Base-by-base conservation (phyloP, 2,113 vertebrate species). In the Tamias sibiricus region DNA sequence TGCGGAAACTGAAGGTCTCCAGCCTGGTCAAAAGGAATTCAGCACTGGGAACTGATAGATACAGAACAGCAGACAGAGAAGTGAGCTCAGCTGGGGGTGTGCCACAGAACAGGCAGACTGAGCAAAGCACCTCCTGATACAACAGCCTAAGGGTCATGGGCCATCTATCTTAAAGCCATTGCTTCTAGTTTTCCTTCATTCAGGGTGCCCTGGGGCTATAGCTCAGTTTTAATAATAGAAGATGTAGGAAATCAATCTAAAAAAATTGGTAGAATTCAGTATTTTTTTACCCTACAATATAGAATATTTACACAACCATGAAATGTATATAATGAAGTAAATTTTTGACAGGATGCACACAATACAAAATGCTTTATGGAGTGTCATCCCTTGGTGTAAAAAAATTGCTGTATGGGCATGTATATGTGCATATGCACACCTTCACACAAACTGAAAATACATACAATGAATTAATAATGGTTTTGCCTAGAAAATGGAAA, bases 231-330 rank as follows among this genome's bases (percentile, higher is more conserved):
- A 71, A 74, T 79, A 52, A 59, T 59, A 66, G 19, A 94, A 64
- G 9, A 35, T 75, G 20, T 35, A 30, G 30, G 30, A 7, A 4
- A 32, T 54, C 17, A 17, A 87, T 52, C 57, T 59, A 59, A 11
- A 66, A 40, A 37, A 93, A 79, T 94, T 71, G 24, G 37, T 40
- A 85, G 28, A 47, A 93, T 72, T 54, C 57, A 76, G 35, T 83
- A 59, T 42, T 79, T 82, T 72, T 95, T 84, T 54, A 64, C 64
- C 79, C 66, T 95, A 86, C 79, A 91, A 87, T 72, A 87, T 83
- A 17, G 4, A 40, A 62, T 96, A 35, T 69, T 87, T 81, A 75
- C 32, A 64, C 0, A 68, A 22, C 11, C n/a, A 59, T 85, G 85
- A 89, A 94, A 59, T 81, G 13, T 80, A 84, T 26, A 62, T 37